A percentile compares a stretch with the other conserved stretches of the same genome.
phyloP scores from a whole-genome alignment of 2,797 vertebrate genomes.

The Dendrocincla tyrannina region DNA sequence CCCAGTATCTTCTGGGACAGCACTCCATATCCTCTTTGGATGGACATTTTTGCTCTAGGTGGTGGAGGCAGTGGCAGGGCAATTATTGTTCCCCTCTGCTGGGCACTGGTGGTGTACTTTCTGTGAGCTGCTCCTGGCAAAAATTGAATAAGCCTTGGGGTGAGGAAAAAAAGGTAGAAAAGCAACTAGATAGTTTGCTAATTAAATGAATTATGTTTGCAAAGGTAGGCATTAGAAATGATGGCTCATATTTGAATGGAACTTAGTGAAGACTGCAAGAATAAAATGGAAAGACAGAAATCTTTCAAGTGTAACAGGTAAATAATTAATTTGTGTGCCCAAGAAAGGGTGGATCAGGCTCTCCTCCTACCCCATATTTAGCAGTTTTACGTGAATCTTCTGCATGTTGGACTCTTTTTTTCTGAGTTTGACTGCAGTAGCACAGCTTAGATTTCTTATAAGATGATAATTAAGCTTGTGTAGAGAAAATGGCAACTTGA shows the following conservation, averaged over 20 bases:
- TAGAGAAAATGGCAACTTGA: not conserved
- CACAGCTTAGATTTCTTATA: not conserved
- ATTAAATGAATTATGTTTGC: slow-evolving; percentile 25
- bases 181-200: not conserved
- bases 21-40: not conserved
- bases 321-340: not conserved
- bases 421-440: not conserved
- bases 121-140: not conserved
- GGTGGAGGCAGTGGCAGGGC: not conserved
- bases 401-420: not conserved
- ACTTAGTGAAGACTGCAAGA: not conserved
- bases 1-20: not conserved
- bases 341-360: not conserved
- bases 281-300: not conserved
- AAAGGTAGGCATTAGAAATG: slow-evolving; percentile 4
- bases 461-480: not conserved
- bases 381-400: not conserved
- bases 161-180: not conserved
- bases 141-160: not conserved
- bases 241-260: not conserved
- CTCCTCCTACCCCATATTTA: not conserved
- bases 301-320: not conserved
- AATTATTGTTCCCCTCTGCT: too few relatives aligned
- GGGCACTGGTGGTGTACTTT: not conserved
- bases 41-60: not conserved